Percentiles rank a stretch among this genome's conserved stretches.
These are phyloP conservation scores for Corapipo altera DNA, from an alignment of 2,113 vertebrate genomes.

Conservation along the genomic window DNA sequence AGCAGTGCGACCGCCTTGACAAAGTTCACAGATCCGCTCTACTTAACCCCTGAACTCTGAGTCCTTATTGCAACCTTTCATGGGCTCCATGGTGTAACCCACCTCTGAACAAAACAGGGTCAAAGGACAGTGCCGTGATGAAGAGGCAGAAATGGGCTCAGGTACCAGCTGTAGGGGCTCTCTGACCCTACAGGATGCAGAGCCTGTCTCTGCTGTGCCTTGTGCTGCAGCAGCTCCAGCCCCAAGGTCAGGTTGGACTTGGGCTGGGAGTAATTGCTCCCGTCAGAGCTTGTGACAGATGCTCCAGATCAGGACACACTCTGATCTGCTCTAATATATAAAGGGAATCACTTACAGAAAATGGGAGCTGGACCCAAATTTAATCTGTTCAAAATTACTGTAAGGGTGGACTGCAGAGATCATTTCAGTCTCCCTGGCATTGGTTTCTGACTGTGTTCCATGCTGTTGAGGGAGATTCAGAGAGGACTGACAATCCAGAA, in stretches of 20 bases:
- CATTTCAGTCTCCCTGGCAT: neutral
- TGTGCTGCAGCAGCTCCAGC: conserved; percentile 42
- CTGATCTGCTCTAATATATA: neutral
- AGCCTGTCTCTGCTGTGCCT: neutral
- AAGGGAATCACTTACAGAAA: neutral
- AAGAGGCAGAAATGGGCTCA: neutral
- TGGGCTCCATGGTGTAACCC: neutral
- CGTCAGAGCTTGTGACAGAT: conserved; percentile 67
- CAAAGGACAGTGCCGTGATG: neutral
- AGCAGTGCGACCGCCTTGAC: neutral
- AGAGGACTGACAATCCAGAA: neutral
- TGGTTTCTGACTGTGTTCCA: neutral
- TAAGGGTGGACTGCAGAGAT: neutral
- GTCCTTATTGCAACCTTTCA: neutral
- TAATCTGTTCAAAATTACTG: neutral
- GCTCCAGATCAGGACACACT: neutral
- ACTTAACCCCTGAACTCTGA: conserved; percentile 61
- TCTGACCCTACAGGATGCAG: neutral
- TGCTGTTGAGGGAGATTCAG: neutral
- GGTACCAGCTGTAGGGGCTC: neutral
- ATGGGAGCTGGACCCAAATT: neutral
- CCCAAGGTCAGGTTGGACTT: conserved; percentile 7
- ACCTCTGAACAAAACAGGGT: neutral
- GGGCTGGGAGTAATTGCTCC: conserved; percentile 68
- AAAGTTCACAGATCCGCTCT: conserved; percentile 57